A percentile compares a stretch with the other conserved stretches of the same genome.
Evolutionary conservation across 2,113 vertebrate genomes (phyloP).

Genomic region (Numida meleagris): DNA sequence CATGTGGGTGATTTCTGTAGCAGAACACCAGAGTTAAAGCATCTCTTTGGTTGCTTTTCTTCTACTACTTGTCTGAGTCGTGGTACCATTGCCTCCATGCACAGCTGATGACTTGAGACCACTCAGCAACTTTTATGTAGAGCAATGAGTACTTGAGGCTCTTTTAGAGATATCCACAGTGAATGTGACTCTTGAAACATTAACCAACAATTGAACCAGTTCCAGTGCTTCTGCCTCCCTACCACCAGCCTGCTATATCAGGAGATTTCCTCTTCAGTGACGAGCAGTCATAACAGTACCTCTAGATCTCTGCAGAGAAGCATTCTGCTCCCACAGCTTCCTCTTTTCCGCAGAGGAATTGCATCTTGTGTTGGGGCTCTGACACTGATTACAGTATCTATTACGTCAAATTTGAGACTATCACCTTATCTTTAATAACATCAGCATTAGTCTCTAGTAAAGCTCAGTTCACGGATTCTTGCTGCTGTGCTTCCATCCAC

Average conservation of each 20-base stretch:
- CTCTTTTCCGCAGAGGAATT: not conserved
- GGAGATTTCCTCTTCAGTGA: not conserved
- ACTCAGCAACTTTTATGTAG: not conserved
- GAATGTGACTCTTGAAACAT: not conserved
- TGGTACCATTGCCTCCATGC: not conserved
- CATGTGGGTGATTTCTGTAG: not conserved
- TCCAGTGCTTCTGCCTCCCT: not conserved
- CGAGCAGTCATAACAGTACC: not conserved
- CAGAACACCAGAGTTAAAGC: not conserved
- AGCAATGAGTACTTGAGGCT: not conserved
- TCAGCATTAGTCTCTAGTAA: not conserved
- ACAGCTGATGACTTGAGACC: not conserved
- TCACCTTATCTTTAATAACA: not conserved
- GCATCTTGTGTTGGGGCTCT: not conserved
- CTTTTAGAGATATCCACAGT: not conserved
- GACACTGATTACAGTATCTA: not conserved
- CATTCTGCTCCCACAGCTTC: accelerated
- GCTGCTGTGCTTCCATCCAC: not conserved
- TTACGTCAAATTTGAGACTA: not conserved
- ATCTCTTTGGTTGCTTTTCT: not conserved
- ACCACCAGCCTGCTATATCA: not conserved
- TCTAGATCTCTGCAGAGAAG: not conserved
- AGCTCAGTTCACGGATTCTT: not conserved
- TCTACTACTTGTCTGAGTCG: not conserved
- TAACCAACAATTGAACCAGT: not conserved